phyloP scores from a whole-genome alignment of 2,797 vertebrate genomes.

The Peromyscus nudipes region DNA sequence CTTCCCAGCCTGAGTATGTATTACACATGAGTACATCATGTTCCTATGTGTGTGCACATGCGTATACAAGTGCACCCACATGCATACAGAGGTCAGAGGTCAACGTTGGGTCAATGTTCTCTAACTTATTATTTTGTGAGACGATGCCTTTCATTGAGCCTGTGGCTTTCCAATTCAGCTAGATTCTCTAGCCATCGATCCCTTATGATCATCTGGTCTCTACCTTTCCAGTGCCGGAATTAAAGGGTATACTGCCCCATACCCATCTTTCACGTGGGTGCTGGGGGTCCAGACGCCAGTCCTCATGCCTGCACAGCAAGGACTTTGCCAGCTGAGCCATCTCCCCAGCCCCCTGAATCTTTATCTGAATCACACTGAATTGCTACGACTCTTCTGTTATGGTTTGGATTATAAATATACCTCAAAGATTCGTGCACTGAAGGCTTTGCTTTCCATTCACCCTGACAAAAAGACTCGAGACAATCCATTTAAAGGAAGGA shows the following conservation, averaged over 20 bases:
- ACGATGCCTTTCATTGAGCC: neutral
- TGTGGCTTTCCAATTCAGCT: neutral
- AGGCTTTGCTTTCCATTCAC: neutral
- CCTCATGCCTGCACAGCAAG: neutral
- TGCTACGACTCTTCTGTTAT: neutral
- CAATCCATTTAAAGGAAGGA: neutral
- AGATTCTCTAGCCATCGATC: neutral
- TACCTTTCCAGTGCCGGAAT: neutral
- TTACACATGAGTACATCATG: neutral
- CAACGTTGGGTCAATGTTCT: neutral
- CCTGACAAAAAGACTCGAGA: neutral
- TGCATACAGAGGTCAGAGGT: neutral
- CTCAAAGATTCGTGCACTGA: neutral
- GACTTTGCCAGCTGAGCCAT: neutral
- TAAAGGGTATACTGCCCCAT: neutral
- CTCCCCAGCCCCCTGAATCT: neutral
- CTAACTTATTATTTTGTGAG: neutral
- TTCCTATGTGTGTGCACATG: neutral
- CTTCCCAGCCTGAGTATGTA: neutral
- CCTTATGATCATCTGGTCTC: neutral
- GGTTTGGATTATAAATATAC: neutral
- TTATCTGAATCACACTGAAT: neutral
- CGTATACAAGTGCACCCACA: neutral
- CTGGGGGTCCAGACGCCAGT: neutral
- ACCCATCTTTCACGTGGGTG: neutral